phyloP scores from a whole-genome alignment of 2,888 invertebrate species.

The Ophion costatus region DNA sequence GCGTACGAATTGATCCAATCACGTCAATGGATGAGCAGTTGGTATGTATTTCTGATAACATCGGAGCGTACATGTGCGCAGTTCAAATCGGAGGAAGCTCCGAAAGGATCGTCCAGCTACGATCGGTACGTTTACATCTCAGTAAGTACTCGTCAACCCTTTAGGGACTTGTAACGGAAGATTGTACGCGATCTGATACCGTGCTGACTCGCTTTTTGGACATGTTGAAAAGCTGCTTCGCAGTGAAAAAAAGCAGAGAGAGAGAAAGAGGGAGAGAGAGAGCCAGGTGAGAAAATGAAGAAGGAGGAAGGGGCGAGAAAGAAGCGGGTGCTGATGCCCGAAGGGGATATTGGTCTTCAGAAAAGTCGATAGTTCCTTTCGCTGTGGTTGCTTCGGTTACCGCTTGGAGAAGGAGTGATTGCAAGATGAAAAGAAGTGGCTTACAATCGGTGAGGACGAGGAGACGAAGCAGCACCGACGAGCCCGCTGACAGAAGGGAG shows the following conservation, averaged over 20 bases:
- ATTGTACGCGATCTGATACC: conserved; percentile 67
- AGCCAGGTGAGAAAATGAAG: neutral
- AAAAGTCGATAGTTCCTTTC: conserved; percentile 44
- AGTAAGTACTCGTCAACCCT: neutral
- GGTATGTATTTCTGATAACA: neutral
- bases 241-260: neutral
- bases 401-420: conserved; percentile 46
- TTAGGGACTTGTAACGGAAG: neutral
- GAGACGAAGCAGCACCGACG: conserved; percentile 10
- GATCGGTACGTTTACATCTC: neutral
- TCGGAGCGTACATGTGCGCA: neutral
- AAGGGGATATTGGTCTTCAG: conserved; percentile 21
- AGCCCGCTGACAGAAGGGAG: conserved; percentile 28
- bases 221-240: conserved; percentile 2
- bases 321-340: neutral
- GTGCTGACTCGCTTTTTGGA: conserved; percentile 50
- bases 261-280: neutral
- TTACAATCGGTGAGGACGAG: conserved; percentile 6
- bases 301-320: conserved; percentile 6
- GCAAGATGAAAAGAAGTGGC: conserved; percentile 32
- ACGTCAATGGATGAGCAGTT: no score
- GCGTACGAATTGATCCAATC: no score
- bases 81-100: neutral
- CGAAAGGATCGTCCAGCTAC: neutral
- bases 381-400: conserved; percentile 27